Evolutionary conservation across 2,888 invertebrate species (phyloP).

Genomic region (Dendrolimus pini): DNA sequence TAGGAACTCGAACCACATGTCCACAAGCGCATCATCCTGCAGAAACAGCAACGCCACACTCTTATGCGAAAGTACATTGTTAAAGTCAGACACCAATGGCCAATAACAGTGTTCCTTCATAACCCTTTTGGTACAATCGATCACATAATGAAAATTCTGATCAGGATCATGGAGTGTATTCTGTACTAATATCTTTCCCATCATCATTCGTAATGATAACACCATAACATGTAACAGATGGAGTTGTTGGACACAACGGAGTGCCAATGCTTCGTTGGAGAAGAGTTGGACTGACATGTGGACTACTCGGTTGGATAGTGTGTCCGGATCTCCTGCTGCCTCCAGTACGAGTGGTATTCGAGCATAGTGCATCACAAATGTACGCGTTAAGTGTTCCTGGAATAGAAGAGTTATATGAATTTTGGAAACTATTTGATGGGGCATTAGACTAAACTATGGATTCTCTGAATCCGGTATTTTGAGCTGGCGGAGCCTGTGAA

Average conservation of each 20-base stretch:
- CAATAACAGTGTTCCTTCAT: slow-evolving; percentile 99
- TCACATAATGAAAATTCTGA: slow-evolving; percentile 91
- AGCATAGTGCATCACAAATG: slow-evolving; percentile 97
- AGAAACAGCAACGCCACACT: slow-evolving; percentile 94
- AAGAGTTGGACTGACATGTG: slow-evolving; percentile 98
- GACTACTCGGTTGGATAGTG: slow-evolving; percentile 95
- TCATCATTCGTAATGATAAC: slow-evolving; percentile 91
- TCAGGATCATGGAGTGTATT: slow-evolving; percentile 89
- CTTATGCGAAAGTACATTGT: slow-evolving; percentile 95
- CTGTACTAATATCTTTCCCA: slow-evolving; percentile 92
- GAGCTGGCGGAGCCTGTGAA: too few relatives aligned
- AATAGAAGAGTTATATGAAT: slow-evolving; percentile 14
- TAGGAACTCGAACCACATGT: slow-evolving; percentile 97
- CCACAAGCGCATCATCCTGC: slow-evolving; percentile 90
- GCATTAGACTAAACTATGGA: too few relatives aligned
- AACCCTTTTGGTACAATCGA: slow-evolving; percentile 92
- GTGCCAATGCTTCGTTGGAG: slow-evolving; percentile 93
- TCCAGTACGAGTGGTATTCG: slow-evolving; percentile 95
- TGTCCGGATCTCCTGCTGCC: slow-evolving; percentile 90
- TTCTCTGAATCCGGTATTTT: too few relatives aligned
- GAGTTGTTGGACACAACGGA: slow-evolving; percentile 93
- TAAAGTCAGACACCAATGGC: slow-evolving; percentile 97
- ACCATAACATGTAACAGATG: slow-evolving; percentile 96
- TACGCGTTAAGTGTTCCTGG: slow-evolving; percentile 92
- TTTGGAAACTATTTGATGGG: not conserved